Percentiles rank a stretch among this genome's conserved stretches.
Conservation (phyloP, 2,888 invertebrate genomes). For the Chaitophorus viminalis region DNA sequence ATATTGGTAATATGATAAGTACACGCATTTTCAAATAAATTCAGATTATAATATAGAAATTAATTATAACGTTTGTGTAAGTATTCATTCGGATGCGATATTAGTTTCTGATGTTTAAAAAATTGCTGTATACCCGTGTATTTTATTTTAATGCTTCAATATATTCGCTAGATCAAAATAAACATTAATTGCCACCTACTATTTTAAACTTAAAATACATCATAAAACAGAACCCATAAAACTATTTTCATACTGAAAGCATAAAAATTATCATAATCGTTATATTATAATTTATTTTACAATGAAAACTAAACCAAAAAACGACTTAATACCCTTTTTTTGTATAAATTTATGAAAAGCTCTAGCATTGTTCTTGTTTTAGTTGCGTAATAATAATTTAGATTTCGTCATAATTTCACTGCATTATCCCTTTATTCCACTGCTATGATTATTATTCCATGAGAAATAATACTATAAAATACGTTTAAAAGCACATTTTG, state of each 20-base stretch:
- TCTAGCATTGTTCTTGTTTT: conserved; percentile 28
- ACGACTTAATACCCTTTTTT: conserved; percentile 15
- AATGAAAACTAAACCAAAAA: conserved; percentile 25
- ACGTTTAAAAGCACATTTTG: background rate
- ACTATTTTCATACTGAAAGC: background rate
- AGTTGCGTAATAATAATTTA: conserved; percentile 11
- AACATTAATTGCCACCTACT: too few species aligned
- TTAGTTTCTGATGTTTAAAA: too few species aligned
- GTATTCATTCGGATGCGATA: too few species aligned
- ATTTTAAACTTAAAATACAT: background rate
- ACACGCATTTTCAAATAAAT: too few species aligned
- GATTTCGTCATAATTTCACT: conserved; percentile 33
- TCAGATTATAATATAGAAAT: too few species aligned
- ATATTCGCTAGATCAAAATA: too few species aligned
- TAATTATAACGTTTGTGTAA: too few species aligned
- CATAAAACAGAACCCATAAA: background rate
- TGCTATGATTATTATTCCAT: conserved; percentile 10
- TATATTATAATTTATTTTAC: conserved; percentile 16
- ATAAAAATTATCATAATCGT: conserved; percentile 46
- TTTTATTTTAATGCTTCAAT: too few species aligned
- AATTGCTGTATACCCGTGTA: too few species aligned
- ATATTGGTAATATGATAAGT: too few species aligned
- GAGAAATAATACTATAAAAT: background rate
- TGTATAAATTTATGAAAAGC: conserved; percentile 23
- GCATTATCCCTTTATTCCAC: conserved; percentile 15